phyloP scores from a whole-genome alignment of 2,113 vertebrate genomes.

The Myanophis thanlyinensis region DNA sequence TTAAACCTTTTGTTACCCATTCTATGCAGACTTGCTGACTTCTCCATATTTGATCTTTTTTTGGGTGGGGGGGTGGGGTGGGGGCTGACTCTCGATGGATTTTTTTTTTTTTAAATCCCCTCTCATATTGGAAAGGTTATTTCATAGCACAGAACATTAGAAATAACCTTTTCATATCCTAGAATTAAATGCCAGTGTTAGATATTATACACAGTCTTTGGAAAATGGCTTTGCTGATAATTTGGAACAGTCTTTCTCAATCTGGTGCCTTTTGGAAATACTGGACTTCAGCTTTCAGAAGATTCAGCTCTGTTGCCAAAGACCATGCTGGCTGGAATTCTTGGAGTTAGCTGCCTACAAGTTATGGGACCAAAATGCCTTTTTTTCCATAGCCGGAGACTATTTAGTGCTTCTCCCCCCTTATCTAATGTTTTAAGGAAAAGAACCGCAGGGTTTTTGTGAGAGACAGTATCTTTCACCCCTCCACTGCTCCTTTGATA shows the following conservation, averaged over 20 bases:
- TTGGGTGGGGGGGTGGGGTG: no score
- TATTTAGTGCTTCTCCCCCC: not conserved
- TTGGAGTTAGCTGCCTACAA: not conserved
- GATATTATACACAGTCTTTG: not conserved
- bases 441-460: not conserved
- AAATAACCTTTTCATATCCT: constrained; percentile 7
- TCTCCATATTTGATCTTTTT: constrained; percentile 25
- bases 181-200: not conserved
- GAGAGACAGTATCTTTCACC: not conserved
- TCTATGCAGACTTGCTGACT: constrained; percentile 30
- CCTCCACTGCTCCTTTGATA: not conserved
- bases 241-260: not conserved
- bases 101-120: not conserved
- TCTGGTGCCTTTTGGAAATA: not conserved
- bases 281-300: not conserved
- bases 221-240: not conserved
- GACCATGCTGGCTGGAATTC: not conserved
- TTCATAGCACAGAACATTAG: not conserved
- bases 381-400: not conserved
- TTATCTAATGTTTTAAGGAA: not conserved
- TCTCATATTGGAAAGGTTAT: constrained; percentile 2
- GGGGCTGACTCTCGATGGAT: constrained; percentile 16
- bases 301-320: not conserved
- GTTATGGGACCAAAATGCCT: not conserved
- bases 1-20: constrained; percentile 43